A percentile compares a stretch with the other conserved stretches of the same genome.
Evolutionary conservation across 2,113 vertebrate species (phyloP).

Genomic region (Crotalus helleri): DNA sequence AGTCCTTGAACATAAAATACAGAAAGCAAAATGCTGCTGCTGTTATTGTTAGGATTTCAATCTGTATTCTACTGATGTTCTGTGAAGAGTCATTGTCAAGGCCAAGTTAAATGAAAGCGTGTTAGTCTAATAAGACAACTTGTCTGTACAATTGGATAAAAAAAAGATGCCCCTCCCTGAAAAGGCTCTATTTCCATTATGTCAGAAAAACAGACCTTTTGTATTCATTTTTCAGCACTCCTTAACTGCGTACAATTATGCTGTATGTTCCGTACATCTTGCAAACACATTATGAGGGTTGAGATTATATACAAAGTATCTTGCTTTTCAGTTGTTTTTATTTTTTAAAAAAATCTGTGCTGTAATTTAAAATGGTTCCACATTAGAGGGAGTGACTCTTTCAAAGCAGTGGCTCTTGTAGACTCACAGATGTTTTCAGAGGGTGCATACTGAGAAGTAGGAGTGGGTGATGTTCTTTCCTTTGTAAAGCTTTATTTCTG

Average conservation of each 20-base stretch:
- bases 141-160: not conserved
- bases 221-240: constrained; percentile 17
- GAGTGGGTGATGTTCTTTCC: not conserved
- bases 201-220: constrained; percentile 24
- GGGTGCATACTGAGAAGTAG: not conserved
- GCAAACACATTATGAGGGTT: constrained; percentile 23
- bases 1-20: not conserved
- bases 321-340: not conserved
- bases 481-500: not conserved
- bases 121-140: constrained; percentile 33
- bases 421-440: constrained; percentile 15
- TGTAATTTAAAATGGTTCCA: constrained; percentile 2
- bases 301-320: not conserved
- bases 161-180: not conserved
- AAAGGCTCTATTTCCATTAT: constrained; percentile 11
- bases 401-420: constrained; percentile 5
- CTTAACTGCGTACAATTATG: not conserved
- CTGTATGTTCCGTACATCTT: constrained; percentile 17
- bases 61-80: constrained; percentile 22
- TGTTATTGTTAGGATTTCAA: constrained; percentile 33
- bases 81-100: constrained; percentile 36
- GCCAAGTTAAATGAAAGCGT: constrained; percentile 36
- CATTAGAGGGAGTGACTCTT: not conserved
- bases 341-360: constrained; percentile 1
- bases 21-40: constrained; percentile 15